Percentiles rank a stretch among this genome's conserved stretches.
Evolutionary conservation across 2,797 vertebrate species (phyloP).

Genomic region (Bucorvus abyssinicus): DNA sequence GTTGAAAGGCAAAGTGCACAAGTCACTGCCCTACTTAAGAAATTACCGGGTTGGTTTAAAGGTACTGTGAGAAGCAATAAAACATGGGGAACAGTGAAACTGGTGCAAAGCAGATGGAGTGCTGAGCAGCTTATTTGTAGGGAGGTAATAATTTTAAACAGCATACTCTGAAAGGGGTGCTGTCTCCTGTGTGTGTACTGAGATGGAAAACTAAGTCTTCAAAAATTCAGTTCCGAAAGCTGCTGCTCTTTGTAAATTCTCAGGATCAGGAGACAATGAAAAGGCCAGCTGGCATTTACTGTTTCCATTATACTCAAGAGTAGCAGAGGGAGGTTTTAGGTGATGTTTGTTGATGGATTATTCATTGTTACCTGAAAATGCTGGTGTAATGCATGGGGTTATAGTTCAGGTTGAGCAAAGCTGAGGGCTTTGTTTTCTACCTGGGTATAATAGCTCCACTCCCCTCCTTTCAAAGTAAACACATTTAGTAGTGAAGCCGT

Average conservation of each 20-base stretch:
- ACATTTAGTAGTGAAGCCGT: neutral
- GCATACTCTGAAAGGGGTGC: neutral
- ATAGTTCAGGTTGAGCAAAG: slow-evolving; percentile 13
- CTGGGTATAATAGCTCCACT: neutral
- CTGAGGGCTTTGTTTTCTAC: neutral
- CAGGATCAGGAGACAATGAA: neutral
- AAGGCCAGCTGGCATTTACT: neutral
- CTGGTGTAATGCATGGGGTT: neutral
- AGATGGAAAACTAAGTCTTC: neutral
- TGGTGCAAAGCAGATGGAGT: neutral
- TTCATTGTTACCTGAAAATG: slow-evolving; percentile 18
- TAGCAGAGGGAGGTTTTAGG: neutral
- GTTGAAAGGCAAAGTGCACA: slow-evolving; percentile 1
- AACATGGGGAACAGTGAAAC: neutral
- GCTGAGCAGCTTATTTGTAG: neutral
- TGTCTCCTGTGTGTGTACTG: neutral
- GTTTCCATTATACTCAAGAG: neutral
- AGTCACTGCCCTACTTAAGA: neutral
- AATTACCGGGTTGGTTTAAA: neutral
- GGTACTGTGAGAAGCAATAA: neutral
- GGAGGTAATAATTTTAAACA: slow-evolving; percentile 12
- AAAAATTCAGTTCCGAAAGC: neutral
- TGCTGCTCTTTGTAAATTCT: neutral
- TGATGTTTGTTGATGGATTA: slow-evolving; percentile 19
- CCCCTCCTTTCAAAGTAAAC: slow-evolving; percentile 17